Base-by-base conservation (phyloP, 2,113 vertebrate genomes). In the Cottus gobio region DNA sequence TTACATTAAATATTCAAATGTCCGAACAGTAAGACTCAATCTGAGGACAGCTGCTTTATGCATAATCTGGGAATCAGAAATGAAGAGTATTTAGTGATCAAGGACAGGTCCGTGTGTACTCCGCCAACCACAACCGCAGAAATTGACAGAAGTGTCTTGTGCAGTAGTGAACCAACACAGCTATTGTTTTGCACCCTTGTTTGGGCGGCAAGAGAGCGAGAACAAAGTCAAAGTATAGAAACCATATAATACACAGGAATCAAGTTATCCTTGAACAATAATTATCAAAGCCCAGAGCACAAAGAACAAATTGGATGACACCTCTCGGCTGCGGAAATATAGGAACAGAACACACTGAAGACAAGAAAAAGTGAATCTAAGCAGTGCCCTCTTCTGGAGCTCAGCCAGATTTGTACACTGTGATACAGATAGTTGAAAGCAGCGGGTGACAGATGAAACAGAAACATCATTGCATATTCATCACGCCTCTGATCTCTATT, bases 381-480 rank as follows among this genome's bases (percentile, higher is more conserved):
- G 44, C 75, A 57, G 7, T 71, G n/a, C 34, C 37, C 13, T 58
- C 28, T 60, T 77, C 52, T 83, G 28, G 79, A 74, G 63, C 39
- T 69, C 20, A 76, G 67, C 48, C 69, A 75, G 42, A 62, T 66
- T 80, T 58, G 37, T 20, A 30, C 20, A 50, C n/a, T 48, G 76
- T 37, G 58, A 48, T 54, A 10, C 64, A 57, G 36, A 71, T 1
- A 70, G 58, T 44, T 80, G 77, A 77, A 74, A 75, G 76, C 69
- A 65, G 64, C 7, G 71, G 61, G 76, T 85, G 86, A 77, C 68
- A 73, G 62, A 82, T 83, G 73, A 85, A 82, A 81, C 74, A 62
- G 64, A 85, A 70, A 71, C 50, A 62, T 71, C 37, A 16, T 60
- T 83, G 73, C 77, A 85, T 83, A 83, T 88, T 83, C 74, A 86